These are phyloP conservation scores for Drosophila incognita DNA, from an alignment of 2,888 invertebrate genomes.

Conservation along the genomic window DNA sequence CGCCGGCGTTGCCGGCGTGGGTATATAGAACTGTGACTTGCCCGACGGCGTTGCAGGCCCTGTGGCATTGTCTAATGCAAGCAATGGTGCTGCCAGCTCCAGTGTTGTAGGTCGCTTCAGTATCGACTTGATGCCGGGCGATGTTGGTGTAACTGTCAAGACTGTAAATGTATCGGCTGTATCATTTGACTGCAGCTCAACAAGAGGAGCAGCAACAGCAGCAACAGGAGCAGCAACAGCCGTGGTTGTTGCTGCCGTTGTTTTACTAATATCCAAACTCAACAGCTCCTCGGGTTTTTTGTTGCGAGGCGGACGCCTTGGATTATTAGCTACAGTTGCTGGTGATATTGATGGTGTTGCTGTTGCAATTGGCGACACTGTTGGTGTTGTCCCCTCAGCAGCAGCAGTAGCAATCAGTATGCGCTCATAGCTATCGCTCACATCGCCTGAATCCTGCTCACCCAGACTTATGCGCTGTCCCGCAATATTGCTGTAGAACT, in stretches of 20 bases:
- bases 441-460: slow-evolving; percentile 64
- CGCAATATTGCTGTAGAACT: slow-evolving; percentile 87
- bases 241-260: background rate
- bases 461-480: slow-evolving; percentile 90
- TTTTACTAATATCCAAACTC: slow-evolving; percentile 15
- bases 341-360: slow-evolving; percentile 9
- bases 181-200: slow-evolving; percentile 18
- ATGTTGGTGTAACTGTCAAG: slow-evolving; percentile 73
- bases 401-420: slow-evolving; percentile 56
- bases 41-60: slow-evolving; percentile 62
- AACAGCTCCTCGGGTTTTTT: slow-evolving; percentile 65
- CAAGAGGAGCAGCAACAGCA: slow-evolving; percentile 4
- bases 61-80: slow-evolving; percentile 43
- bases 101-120: slow-evolving; percentile 86
- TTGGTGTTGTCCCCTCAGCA: slow-evolving; percentile 7
- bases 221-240: background rate
- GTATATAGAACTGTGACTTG: slow-evolving; percentile 82
- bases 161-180: slow-evolving; percentile 60
- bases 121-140: slow-evolving; percentile 86
- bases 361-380: slow-evolving; percentile 3
- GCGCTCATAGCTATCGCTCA: slow-evolving; percentile 85
- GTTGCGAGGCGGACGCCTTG: slow-evolving; percentile 81
- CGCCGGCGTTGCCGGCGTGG: slow-evolving; percentile 84
- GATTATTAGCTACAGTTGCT: slow-evolving; percentile 60
- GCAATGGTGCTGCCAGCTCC: slow-evolving; percentile 74